Evolutionary conservation across 2,113 vertebrate genomes (phyloP).

Genomic region (Rhodinocichla rosea): DNA sequence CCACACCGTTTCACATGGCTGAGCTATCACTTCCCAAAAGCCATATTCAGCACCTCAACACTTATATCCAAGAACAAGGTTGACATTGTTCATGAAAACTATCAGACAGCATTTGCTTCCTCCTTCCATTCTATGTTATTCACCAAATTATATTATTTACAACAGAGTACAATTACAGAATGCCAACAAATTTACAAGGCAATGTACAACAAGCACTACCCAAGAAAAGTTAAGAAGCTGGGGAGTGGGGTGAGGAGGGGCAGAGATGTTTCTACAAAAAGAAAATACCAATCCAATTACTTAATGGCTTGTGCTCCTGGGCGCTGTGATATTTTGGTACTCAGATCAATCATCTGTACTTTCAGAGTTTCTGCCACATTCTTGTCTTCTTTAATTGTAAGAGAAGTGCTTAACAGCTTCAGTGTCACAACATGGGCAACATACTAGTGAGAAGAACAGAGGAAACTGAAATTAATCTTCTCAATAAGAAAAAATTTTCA

Average conservation of each 20-base stretch:
- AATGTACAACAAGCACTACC: neutral
- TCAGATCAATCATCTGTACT: slow-evolving; percentile 90
- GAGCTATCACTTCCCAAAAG: neutral
- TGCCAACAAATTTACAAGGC: neutral
- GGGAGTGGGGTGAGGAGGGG: neutral
- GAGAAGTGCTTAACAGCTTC: slow-evolving; percentile 87
- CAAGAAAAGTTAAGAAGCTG: neutral
- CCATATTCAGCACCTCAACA: neutral
- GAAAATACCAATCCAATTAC: slow-evolving; percentile 70
- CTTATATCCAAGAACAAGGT: neutral
- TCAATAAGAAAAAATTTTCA: neutral
- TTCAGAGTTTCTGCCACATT: slow-evolving; percentile 89
- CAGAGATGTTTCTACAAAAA: neutral
- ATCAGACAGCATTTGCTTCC: neutral
- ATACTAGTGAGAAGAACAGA: slow-evolving; percentile 77
- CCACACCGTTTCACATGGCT: neutral
- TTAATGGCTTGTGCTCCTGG: slow-evolving; percentile 93
- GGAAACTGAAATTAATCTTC: neutral
- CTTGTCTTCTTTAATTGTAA: slow-evolving; percentile 85
- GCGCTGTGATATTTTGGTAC: slow-evolving; percentile 86
- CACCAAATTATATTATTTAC: neutral
- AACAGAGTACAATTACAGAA: neutral
- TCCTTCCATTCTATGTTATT: neutral
- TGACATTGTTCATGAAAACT: neutral
- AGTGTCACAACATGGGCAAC: slow-evolving; percentile 85